Evolutionary conservation across 37 sponge, comb jelly and placozoan species (phyloP).

Genomic region (Crambe crambe): DNA sequence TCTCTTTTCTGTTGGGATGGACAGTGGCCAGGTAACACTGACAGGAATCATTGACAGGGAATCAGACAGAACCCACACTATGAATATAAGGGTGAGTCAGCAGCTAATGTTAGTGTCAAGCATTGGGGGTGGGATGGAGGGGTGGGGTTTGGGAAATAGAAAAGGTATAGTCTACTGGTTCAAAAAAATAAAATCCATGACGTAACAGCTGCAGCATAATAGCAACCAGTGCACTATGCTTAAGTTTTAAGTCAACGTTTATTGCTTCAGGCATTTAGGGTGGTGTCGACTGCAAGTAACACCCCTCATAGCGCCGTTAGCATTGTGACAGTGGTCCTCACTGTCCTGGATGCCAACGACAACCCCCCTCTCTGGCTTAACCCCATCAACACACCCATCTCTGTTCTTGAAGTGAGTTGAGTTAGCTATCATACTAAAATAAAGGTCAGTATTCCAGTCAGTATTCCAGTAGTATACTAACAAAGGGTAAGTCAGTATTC

Average conservation of each 20-base stretch:
- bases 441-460: too few species aligned
- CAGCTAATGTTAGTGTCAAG: too few species aligned
- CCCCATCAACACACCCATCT: neutral
- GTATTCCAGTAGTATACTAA: too few species aligned
- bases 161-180: too few species aligned
- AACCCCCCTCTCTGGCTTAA: constrained; percentile 1
- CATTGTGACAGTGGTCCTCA: neutral
- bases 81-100: neutral
- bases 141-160: too few species aligned
- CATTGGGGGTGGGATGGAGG: too few species aligned
- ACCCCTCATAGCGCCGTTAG: neutral
- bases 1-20: constrained; percentile 14
- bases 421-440: too few species aligned
- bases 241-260: too few species aligned
- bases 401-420: neutral
- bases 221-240: too few species aligned
- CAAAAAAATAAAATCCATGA: too few species aligned
- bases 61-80: neutral
- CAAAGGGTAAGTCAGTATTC: too few species aligned
- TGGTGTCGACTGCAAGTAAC: neutral
- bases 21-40: constrained; percentile 43
- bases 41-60: constrained; percentile 31
- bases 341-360: constrained; percentile 17
- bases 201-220: too few species aligned
- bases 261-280: constrained; percentile 8